These are phyloP conservation scores for Choloepus hoffmanni DNA, from an alignment of 2,113 vertebrate genomes.

Conservation along the genomic window DNA sequence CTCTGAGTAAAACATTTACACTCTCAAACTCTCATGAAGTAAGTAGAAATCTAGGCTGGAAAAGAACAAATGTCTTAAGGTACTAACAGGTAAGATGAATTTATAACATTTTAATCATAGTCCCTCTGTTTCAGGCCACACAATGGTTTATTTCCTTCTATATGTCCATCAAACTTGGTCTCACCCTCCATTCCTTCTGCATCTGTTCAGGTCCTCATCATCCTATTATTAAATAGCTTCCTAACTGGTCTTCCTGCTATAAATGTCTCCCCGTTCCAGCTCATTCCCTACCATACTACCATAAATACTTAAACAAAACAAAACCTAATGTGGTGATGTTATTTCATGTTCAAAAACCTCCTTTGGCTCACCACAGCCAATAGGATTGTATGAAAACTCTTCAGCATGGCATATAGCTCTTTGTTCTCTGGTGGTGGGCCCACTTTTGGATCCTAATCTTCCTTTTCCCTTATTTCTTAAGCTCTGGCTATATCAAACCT, in stretches of 20 bases:
- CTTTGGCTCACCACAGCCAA: neutral
- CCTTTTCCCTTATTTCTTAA: neutral
- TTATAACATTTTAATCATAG: neutral
- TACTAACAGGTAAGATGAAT: neutral
- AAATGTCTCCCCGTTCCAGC: neutral
- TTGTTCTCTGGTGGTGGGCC: neutral
- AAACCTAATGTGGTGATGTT: neutral
- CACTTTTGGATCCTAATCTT: neutral
- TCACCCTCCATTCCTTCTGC: neutral
- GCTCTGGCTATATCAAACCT: neutral
- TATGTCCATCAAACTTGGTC: neutral
- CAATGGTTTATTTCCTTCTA: neutral
- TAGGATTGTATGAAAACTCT: neutral
- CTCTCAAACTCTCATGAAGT: constrained; percentile 6
- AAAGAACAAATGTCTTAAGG: neutral
- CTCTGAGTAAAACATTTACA: neutral
- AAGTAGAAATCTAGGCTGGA: neutral
- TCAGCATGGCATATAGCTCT: neutral
- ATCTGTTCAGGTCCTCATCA: neutral
- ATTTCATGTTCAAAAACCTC: neutral
- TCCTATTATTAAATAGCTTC: neutral
- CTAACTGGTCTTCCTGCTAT: neutral
- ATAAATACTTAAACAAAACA: neutral
- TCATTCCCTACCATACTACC: neutral
- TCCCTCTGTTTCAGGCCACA: neutral